A percentile compares a stretch with the other conserved stretches of the same genome.
These are phyloP conservation scores for Picus viridis DNA, from an alignment of 2,797 vertebrate species.

Conservation along the genomic window DNA sequence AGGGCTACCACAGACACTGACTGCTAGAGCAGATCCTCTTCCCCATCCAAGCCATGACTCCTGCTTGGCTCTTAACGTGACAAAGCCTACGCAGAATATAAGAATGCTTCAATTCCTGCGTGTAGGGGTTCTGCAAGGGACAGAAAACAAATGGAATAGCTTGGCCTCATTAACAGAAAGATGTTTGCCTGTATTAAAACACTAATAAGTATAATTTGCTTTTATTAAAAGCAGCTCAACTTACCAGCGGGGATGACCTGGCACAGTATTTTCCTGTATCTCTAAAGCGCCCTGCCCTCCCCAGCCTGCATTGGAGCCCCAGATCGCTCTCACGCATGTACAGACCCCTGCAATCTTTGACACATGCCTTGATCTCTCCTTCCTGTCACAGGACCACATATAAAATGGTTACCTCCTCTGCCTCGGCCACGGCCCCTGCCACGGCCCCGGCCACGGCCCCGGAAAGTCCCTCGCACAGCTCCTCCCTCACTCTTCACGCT, in stretches of 20 bases:
- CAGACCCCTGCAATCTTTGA: background rate
- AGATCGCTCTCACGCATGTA: background rate
- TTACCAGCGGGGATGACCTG: background rate
- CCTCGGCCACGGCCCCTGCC: conserved; percentile 92
- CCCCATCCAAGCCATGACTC: background rate
- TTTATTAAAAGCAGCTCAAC: background rate
- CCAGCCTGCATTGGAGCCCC: background rate
- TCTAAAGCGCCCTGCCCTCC: background rate
- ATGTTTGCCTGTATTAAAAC: background rate
- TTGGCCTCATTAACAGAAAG: background rate
- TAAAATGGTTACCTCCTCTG: conserved; percentile 83
- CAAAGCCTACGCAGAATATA: background rate
- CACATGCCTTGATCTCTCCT: background rate
- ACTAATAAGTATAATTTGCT: background rate
- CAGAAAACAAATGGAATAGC: background rate
- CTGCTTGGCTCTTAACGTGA: background rate
- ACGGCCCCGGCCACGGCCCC: conserved; percentile 90
- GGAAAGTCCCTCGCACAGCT: conserved; percentile 91
- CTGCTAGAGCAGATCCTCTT: background rate
- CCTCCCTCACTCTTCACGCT: conserved; percentile 97
- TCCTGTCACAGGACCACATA: conserved; percentile 4
- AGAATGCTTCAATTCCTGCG: background rate
- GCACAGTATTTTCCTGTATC: background rate
- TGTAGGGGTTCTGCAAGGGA: background rate
- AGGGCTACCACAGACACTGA: background rate